Conservation (phyloP, 1,140 invertebrate genomes). For the Gryllus bimaculatus region DNA sequence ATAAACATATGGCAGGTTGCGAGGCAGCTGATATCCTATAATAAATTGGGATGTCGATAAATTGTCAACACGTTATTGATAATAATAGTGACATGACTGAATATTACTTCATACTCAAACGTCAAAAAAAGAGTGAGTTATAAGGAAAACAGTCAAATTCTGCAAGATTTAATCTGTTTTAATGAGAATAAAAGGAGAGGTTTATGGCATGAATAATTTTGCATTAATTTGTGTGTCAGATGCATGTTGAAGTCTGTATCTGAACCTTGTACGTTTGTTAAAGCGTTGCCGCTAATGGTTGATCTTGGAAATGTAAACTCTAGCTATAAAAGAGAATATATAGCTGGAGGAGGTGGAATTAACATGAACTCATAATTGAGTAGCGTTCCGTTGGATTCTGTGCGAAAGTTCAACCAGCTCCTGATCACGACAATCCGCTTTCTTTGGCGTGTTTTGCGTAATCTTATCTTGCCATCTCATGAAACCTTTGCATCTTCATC, state of each 20-base stretch:
- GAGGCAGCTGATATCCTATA: too few species aligned
- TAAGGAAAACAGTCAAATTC: not conserved
- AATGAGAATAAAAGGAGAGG: not conserved
- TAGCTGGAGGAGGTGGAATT: not conserved
- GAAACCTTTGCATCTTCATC: too few species aligned
- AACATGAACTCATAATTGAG: not conserved
- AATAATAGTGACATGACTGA: not conserved
- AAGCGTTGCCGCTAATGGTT: not conserved
- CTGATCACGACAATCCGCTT: too few species aligned
- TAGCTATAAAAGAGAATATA: not conserved
- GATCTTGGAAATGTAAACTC: not conserved
- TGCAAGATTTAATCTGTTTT: not conserved
- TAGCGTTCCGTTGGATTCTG: too few species aligned
- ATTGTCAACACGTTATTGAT: too few species aligned
- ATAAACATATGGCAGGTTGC: too few species aligned
- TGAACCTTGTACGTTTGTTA: not conserved
- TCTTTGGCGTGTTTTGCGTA: too few species aligned
- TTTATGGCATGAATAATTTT: not conserved
- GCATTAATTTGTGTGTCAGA: not conserved
- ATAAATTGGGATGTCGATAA: too few species aligned
- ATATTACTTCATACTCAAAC: not conserved
- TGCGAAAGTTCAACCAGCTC: too few species aligned
- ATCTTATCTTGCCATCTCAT: too few species aligned
- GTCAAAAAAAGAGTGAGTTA: too few species aligned
- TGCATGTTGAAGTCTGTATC: not conserved